Base-by-base conservation (phyloP, 2,888 invertebrate species). In the Melieria omissa region DNA sequence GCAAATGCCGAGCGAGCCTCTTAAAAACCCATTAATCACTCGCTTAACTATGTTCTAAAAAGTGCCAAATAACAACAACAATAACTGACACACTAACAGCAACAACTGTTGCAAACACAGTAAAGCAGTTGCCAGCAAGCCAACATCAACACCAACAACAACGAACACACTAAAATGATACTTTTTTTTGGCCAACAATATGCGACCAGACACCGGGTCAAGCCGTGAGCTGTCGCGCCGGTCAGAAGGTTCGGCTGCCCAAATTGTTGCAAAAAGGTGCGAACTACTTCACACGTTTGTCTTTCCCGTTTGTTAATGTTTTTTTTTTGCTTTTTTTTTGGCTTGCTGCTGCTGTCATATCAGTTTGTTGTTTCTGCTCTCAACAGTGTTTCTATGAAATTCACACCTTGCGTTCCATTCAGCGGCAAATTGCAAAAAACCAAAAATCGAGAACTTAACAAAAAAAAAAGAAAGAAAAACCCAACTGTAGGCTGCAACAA, bases 11-110 rank as follows among this genome's bases (percentile, higher is more conserved):
- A 81, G 79, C 78, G 81, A 85, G 81, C 82, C 86, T 84, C 82
- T 85, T 85, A 86, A 85, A 85, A 85, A 79, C 78, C 83, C 85
- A 85, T 85, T 85, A 85, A 85, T 86, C 86, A 85, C 82, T 79
- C 80, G 81, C 80, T 81, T 85, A 85, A 85, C 84, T 81, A 84
- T 81, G 81, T 75, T 71, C 54, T 65, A 55, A 54, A 54, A 71
- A 54, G 54, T 64, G 55, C 49, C 58, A 71, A 71, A 71, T 49
- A 71, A 44, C 16, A 65, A 54, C 55, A 42, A 65, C 54, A 65
- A 65, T 44, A 54, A 41, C n/a, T 41, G 12, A 12, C 12, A 65
- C 29, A 68, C 12, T 3, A 44, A 61, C 61, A 62, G 46, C 10
- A 62, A 54, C 12, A 54, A 45, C 55, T n/a, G 2, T 6, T 10